phyloP scores from a whole-genome alignment of 1,140 invertebrate species.

The Hyles vespertilio region DNA sequence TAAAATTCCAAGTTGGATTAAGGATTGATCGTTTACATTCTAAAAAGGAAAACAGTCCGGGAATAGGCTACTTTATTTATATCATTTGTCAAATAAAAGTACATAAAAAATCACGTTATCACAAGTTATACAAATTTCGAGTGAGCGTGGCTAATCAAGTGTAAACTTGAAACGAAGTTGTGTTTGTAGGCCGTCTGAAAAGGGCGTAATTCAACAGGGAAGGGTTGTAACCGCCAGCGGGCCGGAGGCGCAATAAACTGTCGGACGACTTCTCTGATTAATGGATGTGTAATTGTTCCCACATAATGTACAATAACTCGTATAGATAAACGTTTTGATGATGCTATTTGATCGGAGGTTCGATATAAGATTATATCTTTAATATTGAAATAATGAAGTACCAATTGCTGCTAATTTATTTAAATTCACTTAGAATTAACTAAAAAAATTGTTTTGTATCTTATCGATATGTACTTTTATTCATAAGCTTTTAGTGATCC shows the following conservation, averaged over 20 bases:
- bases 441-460: too few species aligned
- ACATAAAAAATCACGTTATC: too few species aligned
- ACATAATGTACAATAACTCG: constrained; percentile 60
- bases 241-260: constrained; percentile 43
- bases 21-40: too few species aligned
- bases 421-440: too few species aligned
- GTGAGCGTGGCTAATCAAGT: constrained; percentile 51
- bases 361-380: background rate
- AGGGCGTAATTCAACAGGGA: constrained; percentile 43
- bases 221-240: constrained; percentile 40
- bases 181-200: constrained; percentile 25
- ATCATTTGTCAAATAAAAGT: too few species aligned
- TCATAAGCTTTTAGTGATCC: too few species aligned
- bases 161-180: constrained; percentile 38
- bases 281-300: constrained; percentile 62
- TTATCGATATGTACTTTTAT: too few species aligned
- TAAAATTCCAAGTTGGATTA: too few species aligned
- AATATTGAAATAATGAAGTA: background rate
- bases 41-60: too few species aligned
- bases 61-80: too few species aligned
- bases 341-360: constrained; percentile 4
- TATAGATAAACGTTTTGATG: constrained; percentile 43
- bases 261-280: constrained; percentile 49
- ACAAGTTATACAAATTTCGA: constrained; percentile 14
- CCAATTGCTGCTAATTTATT: too few species aligned